A percentile compares a stretch with the other conserved stretches of the same genome.
phyloP scores from a whole-genome alignment of 2,113 vertebrate species.

The Gallinago undulata region DNA sequence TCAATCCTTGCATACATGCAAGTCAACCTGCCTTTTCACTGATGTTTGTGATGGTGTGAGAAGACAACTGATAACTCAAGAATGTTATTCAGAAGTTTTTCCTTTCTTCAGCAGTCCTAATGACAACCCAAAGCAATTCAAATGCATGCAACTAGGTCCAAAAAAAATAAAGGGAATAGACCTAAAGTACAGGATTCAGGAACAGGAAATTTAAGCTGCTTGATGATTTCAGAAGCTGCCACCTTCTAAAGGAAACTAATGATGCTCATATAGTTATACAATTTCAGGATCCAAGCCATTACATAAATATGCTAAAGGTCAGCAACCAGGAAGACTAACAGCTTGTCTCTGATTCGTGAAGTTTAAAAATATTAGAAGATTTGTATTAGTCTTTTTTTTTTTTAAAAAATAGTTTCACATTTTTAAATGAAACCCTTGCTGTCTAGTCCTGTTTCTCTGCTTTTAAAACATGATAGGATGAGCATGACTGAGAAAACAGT shows the following conservation, averaged over 20 bases:
- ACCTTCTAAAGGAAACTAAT: not conserved
- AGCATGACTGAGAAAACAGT: not conserved
- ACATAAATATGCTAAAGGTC: not conserved
- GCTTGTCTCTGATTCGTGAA: not conserved
- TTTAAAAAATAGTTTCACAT: not conserved
- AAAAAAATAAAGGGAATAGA: not conserved
- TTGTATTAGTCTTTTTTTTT: not conserved
- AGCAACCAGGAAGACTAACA: not conserved
- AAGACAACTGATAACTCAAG: not conserved
- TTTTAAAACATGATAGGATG: not conserved
- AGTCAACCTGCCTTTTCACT: not conserved
- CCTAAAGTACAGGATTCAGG: not conserved
- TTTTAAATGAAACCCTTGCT: not conserved
- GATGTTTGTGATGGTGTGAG: not conserved
- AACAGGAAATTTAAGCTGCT: not conserved
- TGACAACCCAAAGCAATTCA: not conserved
- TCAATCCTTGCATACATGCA: not conserved
- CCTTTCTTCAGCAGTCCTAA: not conserved
- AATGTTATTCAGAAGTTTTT: not conserved
- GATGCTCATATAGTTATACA: not conserved
- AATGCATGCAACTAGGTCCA: not conserved
- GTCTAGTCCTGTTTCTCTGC: not conserved
- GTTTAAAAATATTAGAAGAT: not conserved
- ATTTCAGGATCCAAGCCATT: not conserved
- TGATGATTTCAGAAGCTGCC: not conserved